Conservation (phyloP, 1,140 invertebrate species). For the Bombus waltoni region DNA sequence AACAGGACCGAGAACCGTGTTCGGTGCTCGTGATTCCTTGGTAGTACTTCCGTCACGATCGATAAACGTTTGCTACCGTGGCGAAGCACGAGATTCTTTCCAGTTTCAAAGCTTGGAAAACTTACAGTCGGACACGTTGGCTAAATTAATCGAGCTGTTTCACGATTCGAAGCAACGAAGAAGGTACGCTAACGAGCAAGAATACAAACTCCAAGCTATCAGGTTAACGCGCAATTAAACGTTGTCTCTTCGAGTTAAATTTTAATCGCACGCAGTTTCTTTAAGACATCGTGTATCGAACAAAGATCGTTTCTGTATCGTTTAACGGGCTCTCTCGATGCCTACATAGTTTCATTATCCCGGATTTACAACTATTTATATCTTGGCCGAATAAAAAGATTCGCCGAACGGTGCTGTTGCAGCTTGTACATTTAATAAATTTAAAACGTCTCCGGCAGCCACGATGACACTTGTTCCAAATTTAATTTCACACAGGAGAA, state of each 20-base stretch:
- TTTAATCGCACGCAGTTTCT: background rate
- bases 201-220: background rate
- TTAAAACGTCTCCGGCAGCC: too few species aligned
- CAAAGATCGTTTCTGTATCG: too few species aligned
- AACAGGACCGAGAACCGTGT: background rate
- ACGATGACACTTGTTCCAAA: too few species aligned
- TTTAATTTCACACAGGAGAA: background rate
- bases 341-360: background rate
- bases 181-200: background rate
- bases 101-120: background rate
- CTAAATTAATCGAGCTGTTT: constrained; percentile 7
- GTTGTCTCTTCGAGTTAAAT: background rate
- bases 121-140: too few species aligned
- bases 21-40: background rate
- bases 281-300: too few species aligned
- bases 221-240: background rate
- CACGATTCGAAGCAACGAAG: too few species aligned
- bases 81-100: background rate
- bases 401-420: too few species aligned
- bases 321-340: too few species aligned
- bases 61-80: background rate
- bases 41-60: constrained; percentile 17
- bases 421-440: too few species aligned
- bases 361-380: background rate
- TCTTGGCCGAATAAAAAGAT: too few species aligned